Evolutionary conservation across 2,888 invertebrate species (phyloP), one percentile per base, ranked within the genome.

Genomic region (Xestobium rufovillosum): DNA sequence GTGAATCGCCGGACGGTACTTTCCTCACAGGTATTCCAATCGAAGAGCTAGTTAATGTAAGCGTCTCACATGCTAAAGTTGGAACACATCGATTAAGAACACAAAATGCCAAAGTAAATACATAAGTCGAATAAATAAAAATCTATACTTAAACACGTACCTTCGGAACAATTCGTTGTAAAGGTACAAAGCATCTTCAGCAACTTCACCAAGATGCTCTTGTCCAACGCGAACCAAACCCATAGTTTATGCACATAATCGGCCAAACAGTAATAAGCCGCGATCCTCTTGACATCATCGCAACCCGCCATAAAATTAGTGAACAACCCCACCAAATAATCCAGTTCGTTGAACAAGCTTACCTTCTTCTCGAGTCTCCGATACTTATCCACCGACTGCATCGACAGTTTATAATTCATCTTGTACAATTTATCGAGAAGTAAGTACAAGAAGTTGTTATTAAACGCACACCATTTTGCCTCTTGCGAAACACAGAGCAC

Each of bases 201-300:
- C 10, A 71, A 68, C 10, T 73, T 69, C 2, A 67, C 61, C 3
- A 77, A 53, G 26, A 76, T 59, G 31, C 60, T 62, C 32, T 73
- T 74, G 14, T 74, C 74, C 49, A 75, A 66, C 54, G 71, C 71
- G 50, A 76, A 73, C 80, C 81, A 81, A 2, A 72, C 67, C 81
- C 82, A 82, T 48, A 81, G 61, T 46, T 78, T 75, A 52, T 75
- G 75, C 8, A 80, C 54, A 1, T 76, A 67, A 42, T 75, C 70
- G 1, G 76, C 70, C 15, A 80, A 55, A 34, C 73, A 73, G 25
- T 69, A 63, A 14, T 70, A 67, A 0, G 73, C 72, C 15, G 75
- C 70, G 17, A 63, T 61, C 12, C 68, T 68, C 54, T 82, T 82
- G 1, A 75, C 74, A 1, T 61, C 39, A 2, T 50, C 47, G 51